A percentile compares a stretch with the other conserved stretches of the same genome.
Conservation (phyloP, 2,113 vertebrate species). For the Pterocles gutturalis region DNA sequence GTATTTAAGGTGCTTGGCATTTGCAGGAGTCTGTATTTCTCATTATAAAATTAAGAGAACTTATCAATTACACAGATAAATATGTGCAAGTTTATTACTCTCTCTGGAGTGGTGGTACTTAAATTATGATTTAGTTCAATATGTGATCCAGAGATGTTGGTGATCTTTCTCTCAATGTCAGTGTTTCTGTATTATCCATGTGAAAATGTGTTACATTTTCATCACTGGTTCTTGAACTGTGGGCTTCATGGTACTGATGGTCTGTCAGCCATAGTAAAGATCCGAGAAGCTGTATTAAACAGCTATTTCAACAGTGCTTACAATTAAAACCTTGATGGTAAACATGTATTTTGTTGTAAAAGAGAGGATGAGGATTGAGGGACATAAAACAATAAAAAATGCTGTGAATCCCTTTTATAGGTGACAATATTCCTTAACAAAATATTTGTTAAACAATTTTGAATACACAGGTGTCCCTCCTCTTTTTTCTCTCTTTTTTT, state of each 20-base stretch:
- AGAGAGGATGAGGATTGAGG: background rate
- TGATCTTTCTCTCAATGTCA: background rate
- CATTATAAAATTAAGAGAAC: background rate
- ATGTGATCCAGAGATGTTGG: background rate
- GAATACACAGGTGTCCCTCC: background rate
- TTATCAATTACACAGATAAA: background rate
- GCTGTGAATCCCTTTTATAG: background rate
- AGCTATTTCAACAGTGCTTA: background rate
- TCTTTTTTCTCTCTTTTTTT: background rate
- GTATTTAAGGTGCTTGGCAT: background rate
- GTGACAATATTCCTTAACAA: background rate
- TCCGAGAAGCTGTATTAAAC: background rate
- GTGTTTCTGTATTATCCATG: background rate
- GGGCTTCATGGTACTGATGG: background rate
- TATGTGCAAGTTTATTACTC: background rate
- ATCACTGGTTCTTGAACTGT: background rate
- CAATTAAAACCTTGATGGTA: background rate
- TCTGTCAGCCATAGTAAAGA: background rate
- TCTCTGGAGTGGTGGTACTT: background rate
- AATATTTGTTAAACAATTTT: background rate
- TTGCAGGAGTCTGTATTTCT: background rate
- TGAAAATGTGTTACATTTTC: background rate
- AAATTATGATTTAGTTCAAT: background rate
- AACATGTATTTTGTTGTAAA: background rate
- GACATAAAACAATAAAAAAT: rapidly evolving